Evolutionary conservation across 2,113 vertebrate genomes (phyloP), one percentile per base, ranked within the genome.

Genomic region (Poecile atricapillus): DNA sequence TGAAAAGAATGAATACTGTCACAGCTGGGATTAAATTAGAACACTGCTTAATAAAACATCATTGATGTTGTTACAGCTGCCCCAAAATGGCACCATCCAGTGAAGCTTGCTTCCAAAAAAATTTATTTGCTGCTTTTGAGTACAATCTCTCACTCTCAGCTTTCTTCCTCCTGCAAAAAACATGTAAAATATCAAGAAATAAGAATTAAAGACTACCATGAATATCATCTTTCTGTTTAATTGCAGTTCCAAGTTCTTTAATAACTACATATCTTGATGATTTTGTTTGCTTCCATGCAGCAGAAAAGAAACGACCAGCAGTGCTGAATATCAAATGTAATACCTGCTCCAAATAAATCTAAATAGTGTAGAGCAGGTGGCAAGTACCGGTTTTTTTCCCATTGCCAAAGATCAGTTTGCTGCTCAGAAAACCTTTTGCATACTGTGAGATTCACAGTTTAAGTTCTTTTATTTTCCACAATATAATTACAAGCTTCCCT

Each of bases 1-100:
- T 84, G 83, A 95, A 90, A 85, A 93, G 64, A 93, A 93, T 76
- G 13, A 62, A 70, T 81, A 58, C 33, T 93, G 60, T 56, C 83
- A 92, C 79, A 92, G 49, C 62, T 90, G 47, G 49, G 68, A 83
- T 69, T 95, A 94, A 93, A 91, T 90, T 64, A 88, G 77, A 91
- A 58, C 28, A 73, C 13, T 88, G 31, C 59, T 93, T 93, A 75
- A 88, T 80, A 78, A 95, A 89, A 87, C 69, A 91, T 65, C 69
- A 62, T 12, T 59, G 58, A 46, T 77, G 69, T 44, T 93, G n/a
- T 67, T 83, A 81, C 43, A 89, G 84, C 59, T 87, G 58, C n/a
- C 76, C 53, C 35, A 63, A 94, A 94, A 90, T 49, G 43, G 19
- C n/a, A 49, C 16, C 7, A 89, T 64, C 55, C 31, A 90, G 9